Percentiles rank a stretch among this genome's conserved stretches.
Conservation (phyloP, 2,888 invertebrate genomes). For the Ormyrus labotus region DNA sequence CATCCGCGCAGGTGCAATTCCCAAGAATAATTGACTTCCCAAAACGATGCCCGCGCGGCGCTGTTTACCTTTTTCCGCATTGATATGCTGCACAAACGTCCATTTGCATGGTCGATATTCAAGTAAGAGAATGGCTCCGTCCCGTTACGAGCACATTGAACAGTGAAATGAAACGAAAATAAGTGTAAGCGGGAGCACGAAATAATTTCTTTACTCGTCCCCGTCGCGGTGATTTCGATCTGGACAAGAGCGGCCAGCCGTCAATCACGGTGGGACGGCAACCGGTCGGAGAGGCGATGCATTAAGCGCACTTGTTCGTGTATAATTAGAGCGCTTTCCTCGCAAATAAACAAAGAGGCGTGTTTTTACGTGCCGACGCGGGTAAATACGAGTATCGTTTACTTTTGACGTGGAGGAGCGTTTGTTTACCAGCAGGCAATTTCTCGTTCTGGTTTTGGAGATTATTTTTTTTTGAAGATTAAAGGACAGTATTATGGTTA, state of each 20-base stretch:
- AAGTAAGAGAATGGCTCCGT: no score
- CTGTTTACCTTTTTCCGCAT: no score
- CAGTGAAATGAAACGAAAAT: no score
- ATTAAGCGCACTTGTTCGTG: neutral
- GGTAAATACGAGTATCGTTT: neutral
- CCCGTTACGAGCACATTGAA: no score
- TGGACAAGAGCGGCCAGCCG: neutral
- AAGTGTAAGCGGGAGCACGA: no score
- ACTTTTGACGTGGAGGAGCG: neutral
- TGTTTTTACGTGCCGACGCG: neutral
- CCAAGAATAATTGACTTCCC: no score
- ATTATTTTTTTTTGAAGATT: neutral
- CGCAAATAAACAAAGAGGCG: neutral
- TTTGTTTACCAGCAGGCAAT: neutral
- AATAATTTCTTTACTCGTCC: no score
- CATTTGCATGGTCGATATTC: no score
- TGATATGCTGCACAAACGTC: no score
- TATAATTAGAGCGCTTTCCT: conserved; percentile 31
- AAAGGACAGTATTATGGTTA: neutral
- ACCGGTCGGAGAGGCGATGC: neutral
- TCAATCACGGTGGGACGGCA: neutral
- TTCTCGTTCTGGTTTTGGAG: neutral
- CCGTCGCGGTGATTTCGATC: no score
- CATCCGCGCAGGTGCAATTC: no score
- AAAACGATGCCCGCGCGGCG: no score